Percentiles rank a stretch among this genome's conserved stretches.
These are phyloP conservation scores for Lumbricus terrestris DNA, from an alignment of 2,888 invertebrate genomes.

Conservation along the genomic window DNA sequence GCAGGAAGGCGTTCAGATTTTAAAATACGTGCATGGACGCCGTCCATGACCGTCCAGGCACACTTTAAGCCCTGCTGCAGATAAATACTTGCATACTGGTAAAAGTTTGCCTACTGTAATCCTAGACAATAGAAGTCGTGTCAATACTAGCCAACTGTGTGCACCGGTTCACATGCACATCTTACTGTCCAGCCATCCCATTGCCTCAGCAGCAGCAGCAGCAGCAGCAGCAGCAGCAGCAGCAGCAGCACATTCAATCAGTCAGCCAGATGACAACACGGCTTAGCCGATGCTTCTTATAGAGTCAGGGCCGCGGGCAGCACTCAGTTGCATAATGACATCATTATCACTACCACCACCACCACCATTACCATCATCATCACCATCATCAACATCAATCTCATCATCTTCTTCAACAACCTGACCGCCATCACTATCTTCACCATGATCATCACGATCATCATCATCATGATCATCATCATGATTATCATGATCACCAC, in stretches of 20 bases:
- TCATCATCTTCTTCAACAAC: no score
- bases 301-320: background rate
- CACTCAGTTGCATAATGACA: background rate
- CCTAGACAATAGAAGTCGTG: background rate
- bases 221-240: no score
- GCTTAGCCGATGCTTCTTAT: background rate
- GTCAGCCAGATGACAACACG: background rate
- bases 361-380: background rate
- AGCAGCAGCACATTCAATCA: background rate
- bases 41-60: no score
- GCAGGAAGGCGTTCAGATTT: no score
- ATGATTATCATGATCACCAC: no score
- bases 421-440: background rate
- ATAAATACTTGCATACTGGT: background rate
- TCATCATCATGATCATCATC: no score
- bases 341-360: background rate
- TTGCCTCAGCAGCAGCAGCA: no score
- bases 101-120: background rate
- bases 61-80: no score
- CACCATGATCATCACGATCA: no score
- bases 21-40: no score
- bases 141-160: background rate
- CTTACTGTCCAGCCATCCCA: background rate
- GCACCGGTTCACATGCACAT: background rate
- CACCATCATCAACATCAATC: conserved; percentile 5